Evolutionary conservation across 2,888 invertebrate species (phyloP).

Genomic region (Eupithecia tripunctaria): DNA sequence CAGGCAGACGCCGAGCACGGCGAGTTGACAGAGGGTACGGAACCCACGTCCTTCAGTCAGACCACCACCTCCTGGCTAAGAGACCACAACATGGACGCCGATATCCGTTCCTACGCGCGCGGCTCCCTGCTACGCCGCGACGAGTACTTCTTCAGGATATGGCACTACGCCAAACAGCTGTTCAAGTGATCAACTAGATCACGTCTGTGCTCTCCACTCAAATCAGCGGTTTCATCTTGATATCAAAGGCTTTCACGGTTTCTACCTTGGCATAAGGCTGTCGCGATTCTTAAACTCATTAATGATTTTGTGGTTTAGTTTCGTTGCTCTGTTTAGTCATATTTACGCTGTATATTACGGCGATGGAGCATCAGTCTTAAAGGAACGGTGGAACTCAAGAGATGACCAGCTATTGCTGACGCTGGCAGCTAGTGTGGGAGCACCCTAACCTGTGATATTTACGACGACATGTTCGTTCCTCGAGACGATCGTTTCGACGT

Average conservation of each 20-base stretch:
- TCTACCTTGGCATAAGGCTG: not conserved
- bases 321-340: not conserved
- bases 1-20: slow-evolving; percentile 75
- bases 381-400: not conserved
- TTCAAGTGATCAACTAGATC: slow-evolving; percentile 86
- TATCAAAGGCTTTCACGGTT: not conserved
- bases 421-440: slow-evolving; percentile 21
- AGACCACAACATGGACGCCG: slow-evolving; percentile 97
- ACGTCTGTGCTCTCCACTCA: slow-evolving; percentile 31
- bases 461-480: slow-evolving; percentile 52
- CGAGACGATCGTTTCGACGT: slow-evolving; percentile 35
- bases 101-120: slow-evolving; percentile 95
- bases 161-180: slow-evolving; percentile 93
- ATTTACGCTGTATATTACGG: not conserved
- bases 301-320: not conserved
- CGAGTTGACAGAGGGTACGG: slow-evolving; percentile 87
- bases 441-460: slow-evolving; percentile 76
- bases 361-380: not conserved
- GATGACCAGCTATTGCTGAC: not conserved
- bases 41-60: slow-evolving; percentile 94
- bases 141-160: slow-evolving; percentile 98
- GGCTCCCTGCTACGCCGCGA: slow-evolving; percentile 92
- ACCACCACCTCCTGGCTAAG: slow-evolving; percentile 97
- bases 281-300: not conserved
- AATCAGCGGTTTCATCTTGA: slow-evolving; percentile 44